These are phyloP conservation scores for Baronia brevicornis DNA, from an alignment of 2,888 invertebrate species.

Conservation along the genomic window DNA sequence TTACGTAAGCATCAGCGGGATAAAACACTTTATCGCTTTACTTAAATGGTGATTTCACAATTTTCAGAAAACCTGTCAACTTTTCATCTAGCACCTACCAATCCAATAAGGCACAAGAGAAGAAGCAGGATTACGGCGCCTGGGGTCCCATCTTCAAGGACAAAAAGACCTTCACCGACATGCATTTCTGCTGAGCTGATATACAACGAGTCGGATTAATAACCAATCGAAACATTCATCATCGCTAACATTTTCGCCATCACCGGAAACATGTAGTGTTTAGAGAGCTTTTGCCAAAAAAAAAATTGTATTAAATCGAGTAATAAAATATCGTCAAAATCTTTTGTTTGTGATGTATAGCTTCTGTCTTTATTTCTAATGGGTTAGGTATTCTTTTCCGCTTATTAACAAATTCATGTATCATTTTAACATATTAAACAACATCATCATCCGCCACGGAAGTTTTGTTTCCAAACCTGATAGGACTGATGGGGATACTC, in stretches of 20 bases:
- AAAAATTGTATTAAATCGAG: slow-evolving; percentile 10
- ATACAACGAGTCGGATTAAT: slow-evolving; percentile 12
- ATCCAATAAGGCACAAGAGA: slow-evolving; percentile 46
- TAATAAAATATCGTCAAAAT: slow-evolving; percentile 20
- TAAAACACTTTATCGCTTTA: too few relatives aligned
- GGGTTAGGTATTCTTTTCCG: slow-evolving; percentile 29
- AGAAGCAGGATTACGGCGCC: slow-evolving; percentile 74
- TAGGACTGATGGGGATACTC: slow-evolving; percentile 6
- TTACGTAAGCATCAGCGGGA: too few relatives aligned
- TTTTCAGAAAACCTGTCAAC: slow-evolving; percentile 43
- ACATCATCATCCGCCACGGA: slow-evolving; percentile 30
- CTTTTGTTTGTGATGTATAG: slow-evolving; percentile 29
- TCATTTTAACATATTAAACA: slow-evolving; percentile 40
- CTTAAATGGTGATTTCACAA: neutral
- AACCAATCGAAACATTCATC: slow-evolving; percentile 25
- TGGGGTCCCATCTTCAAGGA: slow-evolving; percentile 86
- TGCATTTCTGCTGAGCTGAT: slow-evolving; percentile 77
- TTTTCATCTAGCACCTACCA: slow-evolving; percentile 24
- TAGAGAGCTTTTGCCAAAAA: slow-evolving; percentile 12
- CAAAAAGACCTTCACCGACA: slow-evolving; percentile 81
- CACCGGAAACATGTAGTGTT: slow-evolving; percentile 16
- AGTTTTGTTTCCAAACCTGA: slow-evolving; percentile 28
- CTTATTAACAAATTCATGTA: slow-evolving; percentile 38
- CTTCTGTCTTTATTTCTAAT: slow-evolving; percentile 23
- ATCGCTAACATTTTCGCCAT: slow-evolving; percentile 30